A percentile compares a stretch with the other conserved stretches of the same genome.
Conservation (phyloP, 2,797 vertebrate genomes). For the Halcyon chelicuti region DNA sequence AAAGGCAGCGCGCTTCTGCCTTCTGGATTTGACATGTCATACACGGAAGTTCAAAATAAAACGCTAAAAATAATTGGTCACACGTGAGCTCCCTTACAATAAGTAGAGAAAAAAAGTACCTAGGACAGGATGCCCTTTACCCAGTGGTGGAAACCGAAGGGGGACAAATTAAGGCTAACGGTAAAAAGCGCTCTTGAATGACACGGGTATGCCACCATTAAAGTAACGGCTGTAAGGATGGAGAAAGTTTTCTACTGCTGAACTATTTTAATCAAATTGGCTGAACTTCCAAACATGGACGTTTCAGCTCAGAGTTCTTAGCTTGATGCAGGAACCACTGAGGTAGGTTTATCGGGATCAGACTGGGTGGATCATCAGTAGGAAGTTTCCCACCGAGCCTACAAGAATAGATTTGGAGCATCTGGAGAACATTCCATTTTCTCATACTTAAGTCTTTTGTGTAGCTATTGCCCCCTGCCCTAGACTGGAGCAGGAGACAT, state of each 20-base stretch:
- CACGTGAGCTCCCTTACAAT: not conserved
- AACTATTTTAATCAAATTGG: not conserved
- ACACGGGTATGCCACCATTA: not conserved
- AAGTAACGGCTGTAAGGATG: not conserved
- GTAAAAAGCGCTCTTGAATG: not conserved
- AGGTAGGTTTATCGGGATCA: not conserved
- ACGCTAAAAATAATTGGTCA: slow-evolving; percentile 28
- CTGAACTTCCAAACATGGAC: not conserved
- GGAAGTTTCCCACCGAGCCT: not conserved
- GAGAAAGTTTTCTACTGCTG: not conserved
- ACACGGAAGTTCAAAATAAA: not conserved
- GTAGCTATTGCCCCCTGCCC: not conserved
- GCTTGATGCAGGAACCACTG: not conserved
- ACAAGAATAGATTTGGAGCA: not conserved
- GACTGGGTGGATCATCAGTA: not conserved
- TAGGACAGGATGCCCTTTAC: not conserved
- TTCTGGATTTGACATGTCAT: not conserved
- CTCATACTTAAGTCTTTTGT: not conserved
- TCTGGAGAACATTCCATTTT: not conserved
- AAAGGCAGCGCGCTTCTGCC: not conserved
- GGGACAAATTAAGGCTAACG: not conserved
- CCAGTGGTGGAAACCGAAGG: not conserved
- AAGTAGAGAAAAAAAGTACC: not conserved
- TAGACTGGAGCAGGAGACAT: not conserved
- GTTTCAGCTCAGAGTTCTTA: not conserved